Evolutionary conservation across 2,797 vertebrate genomes (phyloP).

Genomic region (Argyrosomus regius): DNA sequence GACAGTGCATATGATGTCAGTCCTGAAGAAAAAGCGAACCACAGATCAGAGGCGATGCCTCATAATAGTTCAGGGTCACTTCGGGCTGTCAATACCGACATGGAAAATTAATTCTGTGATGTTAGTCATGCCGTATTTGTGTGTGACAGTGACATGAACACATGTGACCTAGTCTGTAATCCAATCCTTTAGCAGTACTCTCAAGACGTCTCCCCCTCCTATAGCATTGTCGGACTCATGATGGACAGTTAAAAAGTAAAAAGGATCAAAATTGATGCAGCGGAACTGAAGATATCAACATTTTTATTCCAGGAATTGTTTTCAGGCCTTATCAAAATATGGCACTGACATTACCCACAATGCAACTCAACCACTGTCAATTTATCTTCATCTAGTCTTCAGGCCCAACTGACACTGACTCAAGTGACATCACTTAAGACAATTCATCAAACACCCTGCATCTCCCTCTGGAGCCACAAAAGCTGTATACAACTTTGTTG

Average conservation of each 20-base stretch:
- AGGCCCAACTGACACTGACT: background rate
- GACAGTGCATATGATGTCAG: constrained; percentile 68
- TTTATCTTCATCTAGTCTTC: background rate
- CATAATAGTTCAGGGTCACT: constrained; percentile 65
- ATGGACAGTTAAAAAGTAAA: background rate
- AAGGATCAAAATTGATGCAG: background rate
- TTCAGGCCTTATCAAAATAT: background rate
- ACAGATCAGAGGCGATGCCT: constrained; percentile 60
- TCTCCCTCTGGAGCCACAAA: background rate
- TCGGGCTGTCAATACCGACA: constrained; percentile 46
- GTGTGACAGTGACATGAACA: constrained; percentile 26
- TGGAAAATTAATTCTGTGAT: constrained; percentile 41
- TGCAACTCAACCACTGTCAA: no score
- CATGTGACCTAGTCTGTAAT: background rate
- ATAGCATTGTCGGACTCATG: background rate
- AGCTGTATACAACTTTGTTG: background rate
- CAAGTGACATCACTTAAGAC: background rate
- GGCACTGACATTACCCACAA: background rate
- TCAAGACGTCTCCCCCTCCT: no score
- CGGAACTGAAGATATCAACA: background rate
- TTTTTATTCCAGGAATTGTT: background rate
- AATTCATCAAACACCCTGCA: background rate
- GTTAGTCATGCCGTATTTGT: constrained; percentile 24
- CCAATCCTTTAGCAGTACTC: background rate
- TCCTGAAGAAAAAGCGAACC: constrained; percentile 54